These are phyloP conservation scores for Carassius carassius DNA, from an alignment of 2,113 vertebrate species.

Conservation along the genomic window DNA sequence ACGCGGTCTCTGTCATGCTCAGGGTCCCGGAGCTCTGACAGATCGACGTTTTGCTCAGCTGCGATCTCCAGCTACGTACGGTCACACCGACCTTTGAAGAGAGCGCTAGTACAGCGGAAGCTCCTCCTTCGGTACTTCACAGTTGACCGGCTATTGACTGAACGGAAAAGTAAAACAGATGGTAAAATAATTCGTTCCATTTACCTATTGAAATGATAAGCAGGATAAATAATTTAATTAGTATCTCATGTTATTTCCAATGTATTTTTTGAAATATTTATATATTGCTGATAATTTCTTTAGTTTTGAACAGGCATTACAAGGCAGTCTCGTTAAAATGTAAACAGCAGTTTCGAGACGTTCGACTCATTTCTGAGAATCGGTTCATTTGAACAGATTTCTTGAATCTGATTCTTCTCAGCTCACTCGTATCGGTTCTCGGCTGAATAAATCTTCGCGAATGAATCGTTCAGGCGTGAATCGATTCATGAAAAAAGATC, in stretches of 20 bases:
- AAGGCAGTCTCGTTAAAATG: neutral
- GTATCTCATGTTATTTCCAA: no score
- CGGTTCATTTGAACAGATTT: neutral
- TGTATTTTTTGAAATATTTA: neutral
- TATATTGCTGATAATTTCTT: neutral
- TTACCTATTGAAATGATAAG: neutral
- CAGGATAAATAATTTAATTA: no score
- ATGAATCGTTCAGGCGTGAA: neutral
- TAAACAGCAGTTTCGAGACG: conserved; percentile 21
- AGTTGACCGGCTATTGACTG: neutral
- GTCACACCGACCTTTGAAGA: conserved; percentile 59
- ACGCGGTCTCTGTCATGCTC: conserved; percentile 83
- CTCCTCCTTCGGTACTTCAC: neutral
- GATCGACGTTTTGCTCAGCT: conserved; percentile 76
- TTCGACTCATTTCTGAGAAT: neutral
- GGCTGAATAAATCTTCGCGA: neutral
- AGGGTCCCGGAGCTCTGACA: conserved; percentile 84
- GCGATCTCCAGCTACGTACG: conserved; percentile 72
- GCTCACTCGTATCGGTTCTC: no score
- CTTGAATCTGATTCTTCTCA: neutral
- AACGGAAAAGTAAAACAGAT: neutral
- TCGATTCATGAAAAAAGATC: neutral
- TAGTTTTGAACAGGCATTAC: conserved; percentile 22
- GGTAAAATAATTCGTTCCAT: neutral
- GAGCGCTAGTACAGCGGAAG: neutral